Base-by-base conservation (phyloP, 64 coral and sea anemone species). In the Trachythela sp. region DNA sequence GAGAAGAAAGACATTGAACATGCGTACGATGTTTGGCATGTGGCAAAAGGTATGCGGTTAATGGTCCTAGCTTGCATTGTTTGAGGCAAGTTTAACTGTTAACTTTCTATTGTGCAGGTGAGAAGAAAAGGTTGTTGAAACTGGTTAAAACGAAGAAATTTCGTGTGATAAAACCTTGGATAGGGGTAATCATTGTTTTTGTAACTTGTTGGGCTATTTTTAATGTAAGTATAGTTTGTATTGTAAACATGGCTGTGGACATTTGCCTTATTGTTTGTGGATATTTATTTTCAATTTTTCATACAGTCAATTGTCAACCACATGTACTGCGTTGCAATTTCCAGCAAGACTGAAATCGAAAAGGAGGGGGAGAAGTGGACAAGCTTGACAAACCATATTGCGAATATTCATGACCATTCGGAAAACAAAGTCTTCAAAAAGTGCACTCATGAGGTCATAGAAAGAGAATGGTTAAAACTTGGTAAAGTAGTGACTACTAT, bases 281-380 rank as follows among this genome's bases (percentile, higher is more conserved):
- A 31, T 72, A 26, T 22, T 39, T 22, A 18, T 43, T 9, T 45
- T 4, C 42, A 45, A 45, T 45, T 85, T 51, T 37, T 18, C 0
- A 38, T 80, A 60, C 31, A 87, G 85, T 87, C 85, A 9, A 87
- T 87, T 35, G 33, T 87, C 2, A 87, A 87, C 85, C 85, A 87
- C 24, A 87, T 87, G 43, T 87, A 87, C 85, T 87, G 85, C 48
- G 85, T 87, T n/a, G 85, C 43, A 30, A 60, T 14, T 58, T 87
- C 85, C 9, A 87, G 85, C 51, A 87, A 87, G n/a, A 58, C 43
- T 0, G 50, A 54, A 22, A 33, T 26, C 1, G 84, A 85, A 85
- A 80, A 22, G 30, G 31, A 80, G 20, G 31, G 34, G 20, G 60
- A 88, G 8, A 88, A 80, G 17, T 80, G 75, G 75, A 37, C 0